A percentile compares a stretch with the other conserved stretches of the same genome.
phyloP scores from a whole-genome alignment of 2,113 vertebrate genomes.

The Emydocephalus ijimae region DNA sequence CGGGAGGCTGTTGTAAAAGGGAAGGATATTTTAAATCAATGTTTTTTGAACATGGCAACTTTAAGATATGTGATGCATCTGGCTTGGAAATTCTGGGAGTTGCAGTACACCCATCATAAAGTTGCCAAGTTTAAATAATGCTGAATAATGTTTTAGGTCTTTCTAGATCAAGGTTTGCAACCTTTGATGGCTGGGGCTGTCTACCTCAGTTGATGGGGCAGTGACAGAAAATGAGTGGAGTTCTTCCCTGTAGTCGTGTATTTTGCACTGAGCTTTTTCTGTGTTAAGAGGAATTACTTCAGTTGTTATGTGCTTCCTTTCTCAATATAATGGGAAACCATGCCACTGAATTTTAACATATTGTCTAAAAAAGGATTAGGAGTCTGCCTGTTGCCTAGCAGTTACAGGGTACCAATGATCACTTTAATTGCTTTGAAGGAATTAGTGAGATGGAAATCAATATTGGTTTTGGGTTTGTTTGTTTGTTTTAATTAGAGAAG shows the following conservation, averaged over 20 bases:
- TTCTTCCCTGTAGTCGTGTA: neutral
- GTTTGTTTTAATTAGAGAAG: conserved; percentile 73
- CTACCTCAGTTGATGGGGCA: neutral
- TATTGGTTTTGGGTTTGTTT: conserved; percentile 19
- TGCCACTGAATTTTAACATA: neutral
- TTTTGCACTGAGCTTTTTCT: neutral
- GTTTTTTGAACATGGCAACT: neutral
- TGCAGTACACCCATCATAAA: neutral
- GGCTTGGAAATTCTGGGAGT: neutral
- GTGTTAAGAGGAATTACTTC: neutral
- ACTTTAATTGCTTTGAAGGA: neutral
- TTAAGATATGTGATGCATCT: neutral
- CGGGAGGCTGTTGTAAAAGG: neutral
- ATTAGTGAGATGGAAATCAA: neutral
- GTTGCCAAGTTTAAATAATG: neutral
- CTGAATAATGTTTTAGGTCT: neutral
- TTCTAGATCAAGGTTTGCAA: neutral
- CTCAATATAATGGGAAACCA: neutral
- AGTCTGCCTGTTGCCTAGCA: neutral
- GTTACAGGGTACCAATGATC: neutral
- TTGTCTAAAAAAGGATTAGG: neutral
- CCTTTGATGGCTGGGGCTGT: neutral
- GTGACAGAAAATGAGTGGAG: neutral
- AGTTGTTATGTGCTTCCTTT: neutral
- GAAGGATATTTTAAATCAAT: neutral